These are phyloP conservation scores for Rhinophrynus dorsalis DNA, from an alignment of 2,797 vertebrate genomes.

Conservation along the genomic window DNA sequence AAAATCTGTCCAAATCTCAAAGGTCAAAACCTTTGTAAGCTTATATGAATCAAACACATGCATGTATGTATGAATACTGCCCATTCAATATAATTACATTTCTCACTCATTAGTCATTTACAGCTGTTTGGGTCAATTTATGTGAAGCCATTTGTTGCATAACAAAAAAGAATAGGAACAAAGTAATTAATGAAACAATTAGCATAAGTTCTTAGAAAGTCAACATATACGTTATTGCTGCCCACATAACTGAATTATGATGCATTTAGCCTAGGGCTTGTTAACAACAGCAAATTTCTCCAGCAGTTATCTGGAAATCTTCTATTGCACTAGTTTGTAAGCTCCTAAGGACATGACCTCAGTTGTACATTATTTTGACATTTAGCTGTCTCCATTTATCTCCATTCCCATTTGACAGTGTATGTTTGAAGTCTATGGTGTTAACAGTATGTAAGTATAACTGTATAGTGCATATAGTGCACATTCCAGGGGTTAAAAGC, in stretches of 20 bases:
- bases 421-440: no score
- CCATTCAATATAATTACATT: constrained; percentile 36
- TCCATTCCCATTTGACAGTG: no score
- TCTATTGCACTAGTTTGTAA: no score
- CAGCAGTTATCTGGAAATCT: no score
- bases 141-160: constrained; percentile 1
- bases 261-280: constrained; percentile 8
- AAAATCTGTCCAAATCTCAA: constrained; percentile 29
- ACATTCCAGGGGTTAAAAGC: no score
- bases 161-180: constrained; percentile 1
- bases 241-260: constrained; percentile 19
- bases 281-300: neutral
- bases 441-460: no score
- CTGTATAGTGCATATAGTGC: no score
- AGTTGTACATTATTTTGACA: no score
- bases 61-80: constrained; percentile 38
- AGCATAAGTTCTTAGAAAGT: constrained; percentile 10
- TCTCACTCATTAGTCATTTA: constrained; percentile 42
- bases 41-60: constrained; percentile 21
- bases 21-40: constrained; percentile 44
- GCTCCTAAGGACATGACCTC: no score
- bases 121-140: constrained; percentile 29
- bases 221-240: constrained; percentile 8
- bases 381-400: no score
- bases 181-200: neutral